Evolutionary conservation across 2,113 vertebrate species (phyloP).

Genomic region (Perccottus glenii): DNA sequence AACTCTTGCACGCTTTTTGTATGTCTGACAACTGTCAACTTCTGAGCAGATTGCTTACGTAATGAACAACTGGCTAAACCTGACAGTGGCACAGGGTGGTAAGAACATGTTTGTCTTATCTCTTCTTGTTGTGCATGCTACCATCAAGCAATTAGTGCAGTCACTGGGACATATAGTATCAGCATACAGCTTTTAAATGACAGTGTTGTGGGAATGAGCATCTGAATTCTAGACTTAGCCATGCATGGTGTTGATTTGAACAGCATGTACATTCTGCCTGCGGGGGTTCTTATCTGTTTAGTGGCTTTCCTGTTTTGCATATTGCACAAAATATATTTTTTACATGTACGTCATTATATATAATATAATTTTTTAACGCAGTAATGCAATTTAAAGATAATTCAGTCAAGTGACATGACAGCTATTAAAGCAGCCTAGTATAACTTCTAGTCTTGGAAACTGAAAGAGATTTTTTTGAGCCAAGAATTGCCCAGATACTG

Average conservation of each 20-base stretch:
- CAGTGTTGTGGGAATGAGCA: conserved; percentile 3
- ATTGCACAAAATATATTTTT: conserved; percentile 1
- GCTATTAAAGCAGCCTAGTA: background rate
- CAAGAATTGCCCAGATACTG: no score
- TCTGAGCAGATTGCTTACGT: background rate
- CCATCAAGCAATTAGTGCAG: conserved; percentile 11
- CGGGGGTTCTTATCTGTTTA: conserved; percentile 4
- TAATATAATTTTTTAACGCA: background rate
- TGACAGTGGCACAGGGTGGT: background rate
- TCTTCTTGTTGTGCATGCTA: background rate
- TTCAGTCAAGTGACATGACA: conserved; percentile 3
- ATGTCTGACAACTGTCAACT: background rate
- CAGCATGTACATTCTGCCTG: background rate
- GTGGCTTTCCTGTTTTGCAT: conserved; percentile 9
- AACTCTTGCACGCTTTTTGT: background rate
- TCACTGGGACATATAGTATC: background rate
- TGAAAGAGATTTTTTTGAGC: no score
- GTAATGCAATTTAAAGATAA: background rate
- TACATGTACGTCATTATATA: background rate
- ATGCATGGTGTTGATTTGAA: conserved; percentile 1
- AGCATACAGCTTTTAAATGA: background rate
- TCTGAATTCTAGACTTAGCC: background rate
- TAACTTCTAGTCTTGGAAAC: no score
- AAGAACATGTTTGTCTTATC: background rate
- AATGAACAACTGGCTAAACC: background rate